A percentile compares a stretch with the other conserved stretches of the same genome.
Conservation (phyloP, 1,140 invertebrate species). For the Drosophila funebris region DNA sequence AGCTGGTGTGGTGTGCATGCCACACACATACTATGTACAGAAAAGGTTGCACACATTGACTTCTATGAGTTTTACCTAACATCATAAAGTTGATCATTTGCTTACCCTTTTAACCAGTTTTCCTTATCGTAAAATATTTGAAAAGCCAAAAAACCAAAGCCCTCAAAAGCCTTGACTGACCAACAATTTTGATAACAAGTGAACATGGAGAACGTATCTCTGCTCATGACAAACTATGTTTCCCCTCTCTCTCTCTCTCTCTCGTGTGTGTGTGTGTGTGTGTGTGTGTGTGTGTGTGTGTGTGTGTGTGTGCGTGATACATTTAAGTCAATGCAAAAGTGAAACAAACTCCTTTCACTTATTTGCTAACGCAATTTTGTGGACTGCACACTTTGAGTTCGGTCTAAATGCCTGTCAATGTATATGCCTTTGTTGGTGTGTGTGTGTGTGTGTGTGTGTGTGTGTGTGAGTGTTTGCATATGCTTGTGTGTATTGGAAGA, state of each 20-base stretch:
- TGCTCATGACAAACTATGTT: background rate
- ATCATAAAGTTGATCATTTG: conserved; percentile 25
- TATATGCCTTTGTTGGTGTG: background rate
- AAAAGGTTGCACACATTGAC: conserved; percentile 8
- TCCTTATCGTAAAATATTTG: conserved; percentile 3
- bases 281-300: background rate
- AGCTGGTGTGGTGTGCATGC: conserved; percentile 11
- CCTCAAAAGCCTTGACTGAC: background rate
- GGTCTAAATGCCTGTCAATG: background rate
- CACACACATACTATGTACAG: no score
- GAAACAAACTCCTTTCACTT: conserved; percentile 42
- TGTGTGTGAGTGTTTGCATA: background rate
- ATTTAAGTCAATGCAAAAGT: conserved; percentile 20
- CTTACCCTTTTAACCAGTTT: background rate
- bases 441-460: background rate
- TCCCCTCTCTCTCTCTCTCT: no score
- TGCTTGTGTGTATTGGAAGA: background rate
- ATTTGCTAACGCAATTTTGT: conserved; percentile 48
- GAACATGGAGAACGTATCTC: background rate
- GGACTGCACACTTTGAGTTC: background rate
- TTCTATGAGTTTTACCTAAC: background rate
- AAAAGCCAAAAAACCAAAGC: background rate
- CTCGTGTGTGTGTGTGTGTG: no score
- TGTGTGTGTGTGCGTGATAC: background rate
- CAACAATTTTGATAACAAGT: conserved; percentile 9